Evolutionary conservation across 2,113 vertebrate species (phyloP), one percentile per base, ranked within the genome.

Genomic region (Tachycineta bicolor): DNA sequence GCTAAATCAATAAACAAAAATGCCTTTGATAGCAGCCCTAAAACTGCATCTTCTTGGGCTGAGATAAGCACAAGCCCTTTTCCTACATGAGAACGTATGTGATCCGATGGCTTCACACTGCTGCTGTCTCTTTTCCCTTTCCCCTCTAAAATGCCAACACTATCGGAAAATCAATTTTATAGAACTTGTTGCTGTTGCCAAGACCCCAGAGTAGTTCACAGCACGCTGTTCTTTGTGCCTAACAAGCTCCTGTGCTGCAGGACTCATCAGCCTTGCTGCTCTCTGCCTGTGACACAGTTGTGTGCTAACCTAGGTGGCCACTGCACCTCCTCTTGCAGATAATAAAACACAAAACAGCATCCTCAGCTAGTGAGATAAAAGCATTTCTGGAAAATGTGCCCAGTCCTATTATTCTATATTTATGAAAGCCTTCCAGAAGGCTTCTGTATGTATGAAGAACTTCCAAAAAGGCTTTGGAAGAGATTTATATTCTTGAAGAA

Each of bases 11-110:
- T n/a, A 70, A 83, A 81, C 25, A 88, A 87, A 78, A 78, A 39
- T 44, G 39, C 49, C 33, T 60, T 80, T 92, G 67, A 50, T 49
- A 33, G n/a, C 59, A 63, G 56, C 31, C 68, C 65, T 75, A 64
- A 44, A 80, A 87, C 6, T 81, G 29, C 49, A 39, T 58, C 71
- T 85, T 68, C 55, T 83, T 81, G 93, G 75, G 18, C 34, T 58
- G 37, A 76, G 89, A 95, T 96, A 97, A 95, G 65, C 65, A 85
- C 31, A 59, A 87, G 60, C 43, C 73, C 34, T 93, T 94, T 96
- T 89, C 84, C 49, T 55, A 46, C 4, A 12, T 80, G 87, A 59
- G 87, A 77, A 80, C 8, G 22, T 25, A 12, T 8, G 31, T 11
- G 58, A 83, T 37, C 23, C 1, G 0, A 81, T 10, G 22, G 82